Conservation (phyloP, 2,888 invertebrate species). For the Hypomecis atomaria region DNA sequence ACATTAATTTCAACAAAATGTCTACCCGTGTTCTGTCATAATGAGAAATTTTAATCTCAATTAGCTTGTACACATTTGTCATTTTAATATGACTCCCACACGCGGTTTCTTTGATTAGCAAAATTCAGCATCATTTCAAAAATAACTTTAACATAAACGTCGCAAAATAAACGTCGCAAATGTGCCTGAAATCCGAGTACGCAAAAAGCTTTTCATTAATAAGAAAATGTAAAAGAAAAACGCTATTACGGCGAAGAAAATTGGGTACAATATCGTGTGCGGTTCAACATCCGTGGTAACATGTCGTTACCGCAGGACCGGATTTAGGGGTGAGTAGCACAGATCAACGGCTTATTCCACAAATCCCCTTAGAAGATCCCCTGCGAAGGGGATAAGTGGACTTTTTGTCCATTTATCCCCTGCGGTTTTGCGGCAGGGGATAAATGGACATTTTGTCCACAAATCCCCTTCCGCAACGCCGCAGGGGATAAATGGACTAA, state of each 20-base stretch:
- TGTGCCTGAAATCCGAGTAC: background rate
- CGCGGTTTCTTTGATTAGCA: slow-evolving; percentile 3
- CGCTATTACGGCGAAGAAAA: background rate
- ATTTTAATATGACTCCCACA: slow-evolving; percentile 7
- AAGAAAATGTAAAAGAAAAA: slow-evolving; percentile 8
- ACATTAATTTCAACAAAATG: slow-evolving; percentile 5
- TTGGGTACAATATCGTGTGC: slow-evolving; percentile 6
- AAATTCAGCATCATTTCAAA: background rate
- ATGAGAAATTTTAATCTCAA: slow-evolving; percentile 11
- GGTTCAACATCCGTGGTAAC: background rate
- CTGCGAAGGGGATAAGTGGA: too few species aligned
- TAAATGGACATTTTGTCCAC: too few species aligned
- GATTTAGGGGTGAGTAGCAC: too few species aligned
- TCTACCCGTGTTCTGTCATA: slow-evolving; percentile 2
- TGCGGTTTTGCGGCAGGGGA: too few species aligned
- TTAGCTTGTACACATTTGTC: slow-evolving; percentile 8
- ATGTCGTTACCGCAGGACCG: background rate
- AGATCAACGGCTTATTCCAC: too few species aligned
- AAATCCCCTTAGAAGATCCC: too few species aligned
- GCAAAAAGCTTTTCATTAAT: slow-evolving; percentile 1
- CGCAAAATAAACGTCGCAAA: background rate
- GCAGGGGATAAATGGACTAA: too few species aligned
- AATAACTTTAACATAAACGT: background rate
- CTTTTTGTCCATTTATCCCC: too few species aligned
- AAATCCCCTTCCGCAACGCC: too few species aligned